Conservation (phyloP, 2,797 vertebrate genomes). For the Hylomyscus alleni region DNA sequence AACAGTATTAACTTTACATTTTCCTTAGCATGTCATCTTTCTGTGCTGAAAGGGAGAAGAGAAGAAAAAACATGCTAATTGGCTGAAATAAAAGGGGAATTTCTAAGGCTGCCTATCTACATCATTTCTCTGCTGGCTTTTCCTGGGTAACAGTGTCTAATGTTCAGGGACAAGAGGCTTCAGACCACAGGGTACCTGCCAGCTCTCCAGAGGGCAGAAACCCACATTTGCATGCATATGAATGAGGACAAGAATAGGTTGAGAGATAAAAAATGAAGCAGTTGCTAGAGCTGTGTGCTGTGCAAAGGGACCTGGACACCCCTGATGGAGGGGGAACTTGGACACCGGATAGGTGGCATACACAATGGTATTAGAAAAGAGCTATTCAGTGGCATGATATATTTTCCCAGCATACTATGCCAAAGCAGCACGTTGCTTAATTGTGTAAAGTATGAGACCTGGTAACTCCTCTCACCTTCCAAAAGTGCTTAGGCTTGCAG, state of each 20-base stretch:
- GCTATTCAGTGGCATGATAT: slow-evolving; percentile 69
- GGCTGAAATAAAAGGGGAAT: slow-evolving; percentile 79
- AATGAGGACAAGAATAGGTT: slow-evolving; percentile 72
- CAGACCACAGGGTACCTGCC: slow-evolving; percentile 66
- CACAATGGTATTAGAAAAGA: slow-evolving; percentile 65
- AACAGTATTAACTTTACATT: slow-evolving; percentile 77
- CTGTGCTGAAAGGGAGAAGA: slow-evolving; percentile 66
- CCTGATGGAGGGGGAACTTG: neutral
- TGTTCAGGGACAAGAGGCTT: slow-evolving; percentile 72
- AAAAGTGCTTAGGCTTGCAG: slow-evolving; percentile 85
- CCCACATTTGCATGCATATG: slow-evolving; percentile 66
- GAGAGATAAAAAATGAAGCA: slow-evolving; percentile 46
- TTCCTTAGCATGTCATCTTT: slow-evolving; percentile 78
- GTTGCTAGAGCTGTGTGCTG: neutral
- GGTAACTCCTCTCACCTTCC: slow-evolving; percentile 73
- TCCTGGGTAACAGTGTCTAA: slow-evolving; percentile 72
- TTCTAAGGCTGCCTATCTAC: slow-evolving; percentile 69
- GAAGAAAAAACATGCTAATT: slow-evolving; percentile 69
- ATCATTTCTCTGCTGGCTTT: slow-evolving; percentile 70
- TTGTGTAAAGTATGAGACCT: slow-evolving; percentile 83
- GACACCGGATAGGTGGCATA: neutral
- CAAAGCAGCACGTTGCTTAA: slow-evolving; percentile 74
- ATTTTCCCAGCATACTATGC: slow-evolving; percentile 73
- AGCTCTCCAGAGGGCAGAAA: slow-evolving; percentile 69
- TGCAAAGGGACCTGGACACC: neutral